These are phyloP conservation scores for Syrrhaptes paradoxus DNA, from an alignment of 2,113 vertebrate genomes.

Conservation along the genomic window DNA sequence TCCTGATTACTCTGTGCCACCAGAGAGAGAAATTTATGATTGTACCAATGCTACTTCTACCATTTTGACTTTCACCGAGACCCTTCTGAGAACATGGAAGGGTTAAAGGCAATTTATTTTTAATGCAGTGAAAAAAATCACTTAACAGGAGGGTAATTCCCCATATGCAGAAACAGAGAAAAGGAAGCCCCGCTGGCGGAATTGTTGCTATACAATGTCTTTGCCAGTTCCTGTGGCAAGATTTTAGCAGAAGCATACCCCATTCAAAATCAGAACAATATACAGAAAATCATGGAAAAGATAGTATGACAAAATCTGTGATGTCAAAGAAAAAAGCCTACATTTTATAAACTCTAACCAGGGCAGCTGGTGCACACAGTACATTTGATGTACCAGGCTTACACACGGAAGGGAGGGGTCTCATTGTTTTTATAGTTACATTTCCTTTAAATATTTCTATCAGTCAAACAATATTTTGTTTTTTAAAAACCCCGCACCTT, in stretches of 20 bases:
- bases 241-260: neutral
- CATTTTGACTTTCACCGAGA: neutral
- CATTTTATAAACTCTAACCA: neutral
- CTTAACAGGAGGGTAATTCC: neutral
- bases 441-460: constrained; percentile 9
- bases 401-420: neutral
- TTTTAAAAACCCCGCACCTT: neutral
- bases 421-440: neutral
- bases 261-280: neutral
- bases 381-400: neutral
- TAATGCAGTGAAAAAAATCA: neutral
- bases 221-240: neutral
- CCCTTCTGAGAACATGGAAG: neutral
- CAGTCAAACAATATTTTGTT: neutral
- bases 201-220: neutral
- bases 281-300: neutral
- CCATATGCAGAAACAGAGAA: neutral
- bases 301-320: neutral
- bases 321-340: neutral
- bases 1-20: neutral
- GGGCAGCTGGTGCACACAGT: neutral
- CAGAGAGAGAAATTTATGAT: neutral
- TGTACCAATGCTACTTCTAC: neutral
- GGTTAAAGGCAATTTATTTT: neutral
- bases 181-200: neutral